Evolutionary conservation across 2,888 invertebrate species (phyloP), one percentile per base, ranked within the genome.

Genomic region (Masnerella sp.): DNA sequence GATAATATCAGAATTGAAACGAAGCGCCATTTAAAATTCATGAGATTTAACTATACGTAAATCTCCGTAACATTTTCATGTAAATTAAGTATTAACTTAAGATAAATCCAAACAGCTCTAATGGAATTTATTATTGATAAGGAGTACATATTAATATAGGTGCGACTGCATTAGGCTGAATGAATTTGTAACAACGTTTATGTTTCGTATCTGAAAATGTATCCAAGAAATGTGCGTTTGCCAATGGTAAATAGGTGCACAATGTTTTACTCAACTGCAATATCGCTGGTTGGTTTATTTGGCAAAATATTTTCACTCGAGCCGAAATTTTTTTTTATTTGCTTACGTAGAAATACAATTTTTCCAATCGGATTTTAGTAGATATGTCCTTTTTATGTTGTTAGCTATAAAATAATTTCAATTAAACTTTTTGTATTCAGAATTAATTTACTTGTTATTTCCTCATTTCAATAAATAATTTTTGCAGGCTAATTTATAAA

Each of bases 111-210:
- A 49, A 43, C 34, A 52, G 11, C 17, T 52, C 9, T 52, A 52
- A 52, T 52, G 47, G 28, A 69, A 45, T 45, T 15, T 59, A 52
- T 45, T 61, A 52, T 61, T 61, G 40, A 69, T 54, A 45, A 61
- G 45, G 42, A 58, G 58, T 32, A 58, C 43, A 28, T 25, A 43
- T 51, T 42, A 58, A 67, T 51, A 58, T 5, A 20, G 15, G 45
- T 14, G 14, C 17, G 15, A 12, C 20, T 47, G 22, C 36, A 42
- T 47, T 20, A 30, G 47, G 38, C 5, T 11, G 36, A 18, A 52
- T 43, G 47, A 54, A 52, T 51, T 34, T 28, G 28, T 36, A 34
- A 15, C 30, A n/a, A 7, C 30, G 42, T 42, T 51, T 42, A 18
- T 38, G 11, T 51, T 59, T 20, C 36, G 59, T 52, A 52, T 52